Conservation (phyloP, 2,888 invertebrate species). For the Sphaerophoria rueppellii region DNA sequence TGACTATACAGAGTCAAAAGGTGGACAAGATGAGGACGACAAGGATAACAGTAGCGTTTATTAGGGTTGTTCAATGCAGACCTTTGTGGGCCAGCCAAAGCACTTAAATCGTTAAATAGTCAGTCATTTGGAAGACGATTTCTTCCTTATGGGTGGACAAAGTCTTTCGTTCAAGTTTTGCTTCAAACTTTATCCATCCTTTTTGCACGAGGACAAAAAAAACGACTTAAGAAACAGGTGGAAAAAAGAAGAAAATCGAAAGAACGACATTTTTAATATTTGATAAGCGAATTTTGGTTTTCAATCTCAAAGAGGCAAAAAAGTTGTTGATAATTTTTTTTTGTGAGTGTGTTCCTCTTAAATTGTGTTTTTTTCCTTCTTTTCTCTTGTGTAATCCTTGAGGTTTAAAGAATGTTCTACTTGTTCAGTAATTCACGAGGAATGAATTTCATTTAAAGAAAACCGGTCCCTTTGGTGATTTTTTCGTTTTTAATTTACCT, state of each 20-base stretch:
- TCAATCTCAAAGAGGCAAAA: slow-evolving; percentile 27
- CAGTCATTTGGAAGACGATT: slow-evolving; percentile 71
- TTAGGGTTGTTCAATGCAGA: slow-evolving; percentile 53
- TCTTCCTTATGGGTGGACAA: slow-evolving; percentile 65
- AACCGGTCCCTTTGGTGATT: not conserved
- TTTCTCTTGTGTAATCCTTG: slow-evolving; percentile 42
- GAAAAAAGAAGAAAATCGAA: slow-evolving; percentile 39
- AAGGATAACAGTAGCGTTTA: slow-evolving; percentile 30
- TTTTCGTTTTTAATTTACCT: not conserved
- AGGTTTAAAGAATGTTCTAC: slow-evolving; percentile 31
- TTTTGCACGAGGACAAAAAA: not conserved
- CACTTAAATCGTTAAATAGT: slow-evolving; percentile 71
- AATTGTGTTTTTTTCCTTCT: not conserved
- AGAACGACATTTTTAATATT: slow-evolving; percentile 72
- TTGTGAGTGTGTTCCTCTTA: not conserved
- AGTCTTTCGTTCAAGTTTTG: slow-evolving; percentile 36
- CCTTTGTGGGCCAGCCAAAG: slow-evolving; percentile 1
- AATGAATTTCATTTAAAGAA: slow-evolving; percentile 33
- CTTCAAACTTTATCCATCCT: not conserved
- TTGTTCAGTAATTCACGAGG: slow-evolving; percentile 55
- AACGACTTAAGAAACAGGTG: not conserved
- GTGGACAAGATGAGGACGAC: slow-evolving; percentile 18
- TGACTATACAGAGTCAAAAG: not conserved
- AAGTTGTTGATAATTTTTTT: slow-evolving; percentile 21
- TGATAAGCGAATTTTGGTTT: slow-evolving; percentile 69